Base-by-base conservation (phyloP, 2,113 vertebrate genomes). In the Panthera uncia region DNA sequence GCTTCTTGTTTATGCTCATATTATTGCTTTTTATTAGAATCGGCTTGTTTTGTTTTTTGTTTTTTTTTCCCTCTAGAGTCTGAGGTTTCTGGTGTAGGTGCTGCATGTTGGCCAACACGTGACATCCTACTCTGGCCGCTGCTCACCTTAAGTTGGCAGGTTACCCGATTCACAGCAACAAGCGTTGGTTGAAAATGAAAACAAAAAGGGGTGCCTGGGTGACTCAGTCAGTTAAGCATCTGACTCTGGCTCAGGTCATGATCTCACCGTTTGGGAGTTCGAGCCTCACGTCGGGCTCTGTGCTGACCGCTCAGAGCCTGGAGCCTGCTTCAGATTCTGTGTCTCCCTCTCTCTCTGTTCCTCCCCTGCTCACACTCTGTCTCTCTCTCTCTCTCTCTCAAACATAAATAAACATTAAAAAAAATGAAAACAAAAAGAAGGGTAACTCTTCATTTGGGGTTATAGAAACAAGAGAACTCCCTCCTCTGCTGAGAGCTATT, bases 61-160 rank as follows among this genome's bases (percentile, higher is more conserved):
- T 65, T 61, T 2, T 19, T 29, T 25, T n/a, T 19, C 50, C 38
- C 2, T 90, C 71, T 25, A 36, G 52, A 45, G 21, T 36, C 73
- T 31, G 33, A 73, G n/a, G 23, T 45, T 85, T 83, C 61, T 7
- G 33, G 15, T 27, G 23, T 14, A 13, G 50, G 38, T 50, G 38
- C 18, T 78, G 11, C 3, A 10, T 48, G n/a, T 12, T 27, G 13
- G 79, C 36, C 45, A 66, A 4, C 3, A 7, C 0, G 12, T 19
- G 63, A 45, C 27, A 9, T 18, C 94, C 16, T 31, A 9, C 3
- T 78, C 31, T 8, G 25, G 25, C 33, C 5, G 11, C 0, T 5
- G 14, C 45, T 73, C 36, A 27, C 29, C 36, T 25, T 15, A 84
- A 41, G 61, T 68, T 63, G 68, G 27, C 8, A 68, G 79, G 9